phyloP scores from a whole-genome alignment of 2,797 vertebrate genomes.

The Diplodus puntazzo region DNA sequence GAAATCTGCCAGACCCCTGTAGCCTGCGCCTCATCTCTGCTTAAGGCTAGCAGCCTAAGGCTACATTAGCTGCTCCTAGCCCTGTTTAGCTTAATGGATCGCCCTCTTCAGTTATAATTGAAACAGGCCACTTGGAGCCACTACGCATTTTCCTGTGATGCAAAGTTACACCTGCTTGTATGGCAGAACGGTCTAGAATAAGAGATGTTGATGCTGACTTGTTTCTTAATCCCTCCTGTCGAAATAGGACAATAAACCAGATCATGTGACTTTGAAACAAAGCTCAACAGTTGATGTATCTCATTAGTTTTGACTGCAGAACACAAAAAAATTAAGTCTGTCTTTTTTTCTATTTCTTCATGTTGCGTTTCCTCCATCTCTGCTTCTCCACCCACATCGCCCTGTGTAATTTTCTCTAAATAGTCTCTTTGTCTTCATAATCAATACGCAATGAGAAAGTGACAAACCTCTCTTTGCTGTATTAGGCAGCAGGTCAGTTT shows the following conservation, averaged over 20 bases:
- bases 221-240: background rate
- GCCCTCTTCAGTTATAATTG: background rate
- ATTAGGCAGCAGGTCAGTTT: conserved; percentile 68
- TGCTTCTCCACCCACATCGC: conserved; percentile 41
- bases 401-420: conserved; percentile 68
- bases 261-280: conserved; percentile 36
- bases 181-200: background rate
- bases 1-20: background rate
- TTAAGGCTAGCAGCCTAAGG: background rate
- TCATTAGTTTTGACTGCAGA: conserved; percentile 26
- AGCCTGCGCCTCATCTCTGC: background rate
- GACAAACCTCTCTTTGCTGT: conserved; percentile 66
- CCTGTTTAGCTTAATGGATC: background rate
- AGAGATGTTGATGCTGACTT: background rate
- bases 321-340: conserved; percentile 15
- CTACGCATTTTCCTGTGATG: background rate
- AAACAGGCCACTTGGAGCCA: background rate
- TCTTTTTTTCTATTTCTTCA: conserved; percentile 20
- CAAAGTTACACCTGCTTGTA: background rate
- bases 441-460: conserved; percentile 78
- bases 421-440: conserved; percentile 70
- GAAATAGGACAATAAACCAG: background rate
- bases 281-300: conserved; percentile 3
- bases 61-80: background rate
- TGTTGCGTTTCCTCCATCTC: conserved; percentile 29